phyloP scores from a whole-genome alignment of 2,797 vertebrate species.

The Artibeus lituratus region DNA sequence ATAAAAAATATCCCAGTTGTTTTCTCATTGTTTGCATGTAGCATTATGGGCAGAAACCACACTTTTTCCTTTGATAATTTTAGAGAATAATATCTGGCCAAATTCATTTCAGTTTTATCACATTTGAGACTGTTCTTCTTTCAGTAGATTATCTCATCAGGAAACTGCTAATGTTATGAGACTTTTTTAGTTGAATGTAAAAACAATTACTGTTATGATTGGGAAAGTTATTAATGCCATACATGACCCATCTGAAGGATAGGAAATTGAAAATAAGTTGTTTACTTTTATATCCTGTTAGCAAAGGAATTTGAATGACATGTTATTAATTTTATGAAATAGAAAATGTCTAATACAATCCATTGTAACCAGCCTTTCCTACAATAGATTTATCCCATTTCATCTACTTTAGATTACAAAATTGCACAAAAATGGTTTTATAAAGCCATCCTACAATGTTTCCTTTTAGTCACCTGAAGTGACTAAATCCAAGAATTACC shows the following conservation, averaged over 20 bases:
- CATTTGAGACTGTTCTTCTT: conserved; percentile 15
- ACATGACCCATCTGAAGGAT: conserved; percentile 26
- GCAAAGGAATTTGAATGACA: conserved; percentile 50
- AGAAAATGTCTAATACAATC: conserved; percentile 59
- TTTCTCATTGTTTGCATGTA: conserved; percentile 30
- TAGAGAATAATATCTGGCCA: conserved; percentile 8
- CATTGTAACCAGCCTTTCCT: conserved; percentile 10
- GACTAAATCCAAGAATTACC: background rate
- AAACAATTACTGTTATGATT: conserved; percentile 44
- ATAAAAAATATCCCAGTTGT: conserved; percentile 16
- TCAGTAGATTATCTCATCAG: conserved; percentile 26
- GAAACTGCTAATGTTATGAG: conserved; percentile 40
- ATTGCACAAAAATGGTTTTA: conserved; percentile 13
- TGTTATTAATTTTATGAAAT: conserved; percentile 66
- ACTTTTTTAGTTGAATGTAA: conserved; percentile 27
- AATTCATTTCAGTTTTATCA: conserved; percentile 38
- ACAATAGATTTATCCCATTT: background rate
- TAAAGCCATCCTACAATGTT: background rate
- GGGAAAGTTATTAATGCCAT: conserved; percentile 26
- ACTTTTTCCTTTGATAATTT: background rate
- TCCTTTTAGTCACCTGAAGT: background rate
- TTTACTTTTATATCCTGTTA: conserved; percentile 59
- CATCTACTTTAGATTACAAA: conserved; percentile 39
- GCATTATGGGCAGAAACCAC: background rate
- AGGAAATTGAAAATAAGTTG: conserved; percentile 64